phyloP scores from a whole-genome alignment of 1,140 invertebrate species.

The Papilio helenus region DNA sequence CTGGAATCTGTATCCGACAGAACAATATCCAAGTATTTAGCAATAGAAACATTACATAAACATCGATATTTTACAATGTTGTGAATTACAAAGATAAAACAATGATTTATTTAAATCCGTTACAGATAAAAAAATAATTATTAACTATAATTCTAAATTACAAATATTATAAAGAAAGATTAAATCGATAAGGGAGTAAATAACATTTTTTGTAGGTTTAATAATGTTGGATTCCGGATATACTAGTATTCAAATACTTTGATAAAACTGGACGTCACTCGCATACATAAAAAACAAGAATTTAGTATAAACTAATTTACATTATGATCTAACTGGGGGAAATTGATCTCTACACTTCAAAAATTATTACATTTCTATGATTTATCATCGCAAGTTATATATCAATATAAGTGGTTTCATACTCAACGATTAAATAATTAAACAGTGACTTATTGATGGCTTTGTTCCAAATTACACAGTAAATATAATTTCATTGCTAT shows the following conservation, averaged over 20 bases:
- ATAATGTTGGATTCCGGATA: background rate
- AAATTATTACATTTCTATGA: background rate
- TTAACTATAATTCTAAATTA: background rate
- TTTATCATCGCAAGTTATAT: background rate
- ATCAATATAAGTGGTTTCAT: background rate
- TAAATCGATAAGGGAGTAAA: constrained; percentile 1
- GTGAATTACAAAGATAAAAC: background rate
- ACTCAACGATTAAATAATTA: background rate
- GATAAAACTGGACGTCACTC: background rate
- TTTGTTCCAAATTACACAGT: constrained; percentile 5
- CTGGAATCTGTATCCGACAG: background rate
- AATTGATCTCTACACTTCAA: background rate
- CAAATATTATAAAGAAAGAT: background rate
- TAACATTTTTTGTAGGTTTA: background rate
- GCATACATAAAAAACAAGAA: background rate
- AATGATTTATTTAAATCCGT: background rate
- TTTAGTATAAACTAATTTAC: background rate
- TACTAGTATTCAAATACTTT: background rate
- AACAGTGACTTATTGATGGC: background rate
- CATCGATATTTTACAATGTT: background rate
- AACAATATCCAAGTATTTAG: background rate
- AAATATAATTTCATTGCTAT: background rate
- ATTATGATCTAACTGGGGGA: background rate
- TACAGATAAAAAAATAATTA: background rate
- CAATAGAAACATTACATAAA: background rate